Percentiles rank a stretch among this genome's conserved stretches.
phyloP scores from a whole-genome alignment of 2,797 vertebrate genomes.

The Sebastes melanostomus region DNA sequence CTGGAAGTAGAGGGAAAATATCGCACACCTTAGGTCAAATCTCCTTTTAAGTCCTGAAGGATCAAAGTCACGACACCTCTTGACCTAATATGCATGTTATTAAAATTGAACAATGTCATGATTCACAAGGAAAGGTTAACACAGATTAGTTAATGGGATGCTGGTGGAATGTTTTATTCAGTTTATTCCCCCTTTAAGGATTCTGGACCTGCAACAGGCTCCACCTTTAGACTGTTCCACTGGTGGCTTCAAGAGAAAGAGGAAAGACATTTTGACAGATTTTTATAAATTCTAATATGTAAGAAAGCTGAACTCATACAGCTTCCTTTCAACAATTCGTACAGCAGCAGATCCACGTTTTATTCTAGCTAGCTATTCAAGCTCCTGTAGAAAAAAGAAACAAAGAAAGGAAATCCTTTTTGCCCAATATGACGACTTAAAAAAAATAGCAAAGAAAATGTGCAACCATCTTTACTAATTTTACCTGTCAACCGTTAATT shows the following conservation, averaged over 20 bases:
- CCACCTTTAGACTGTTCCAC: not conserved
- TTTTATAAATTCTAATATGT: not conserved
- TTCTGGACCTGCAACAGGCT: not conserved
- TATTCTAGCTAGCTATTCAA: not conserved
- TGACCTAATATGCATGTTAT: conserved; percentile 37
- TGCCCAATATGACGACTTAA: not conserved
- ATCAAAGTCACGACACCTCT: conserved; percentile 26
- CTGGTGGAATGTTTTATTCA: conserved; percentile 39
- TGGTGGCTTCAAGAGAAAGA: not conserved
- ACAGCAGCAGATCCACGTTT: not conserved
- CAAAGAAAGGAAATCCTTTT: not conserved
- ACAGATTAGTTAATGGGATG: conserved; percentile 22
- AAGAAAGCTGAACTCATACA: not conserved
- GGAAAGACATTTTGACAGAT: not conserved
- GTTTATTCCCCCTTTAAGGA: conserved; percentile 1
- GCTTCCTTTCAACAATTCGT: not conserved
- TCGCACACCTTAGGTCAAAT: not conserved
- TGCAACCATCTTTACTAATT: conserved; percentile 15
- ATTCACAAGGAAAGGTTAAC: conserved; percentile 51
- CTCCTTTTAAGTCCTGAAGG: conserved; percentile 15
- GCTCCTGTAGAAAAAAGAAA: not conserved
- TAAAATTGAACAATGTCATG: conserved; percentile 50
- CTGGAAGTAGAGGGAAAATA: not conserved
- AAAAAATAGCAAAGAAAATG: not conserved
- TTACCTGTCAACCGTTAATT: conserved; percentile 36